Evolutionary conservation across 2,797 vertebrate species (phyloP).

Genomic region (Lacerta bilineata): DNA sequence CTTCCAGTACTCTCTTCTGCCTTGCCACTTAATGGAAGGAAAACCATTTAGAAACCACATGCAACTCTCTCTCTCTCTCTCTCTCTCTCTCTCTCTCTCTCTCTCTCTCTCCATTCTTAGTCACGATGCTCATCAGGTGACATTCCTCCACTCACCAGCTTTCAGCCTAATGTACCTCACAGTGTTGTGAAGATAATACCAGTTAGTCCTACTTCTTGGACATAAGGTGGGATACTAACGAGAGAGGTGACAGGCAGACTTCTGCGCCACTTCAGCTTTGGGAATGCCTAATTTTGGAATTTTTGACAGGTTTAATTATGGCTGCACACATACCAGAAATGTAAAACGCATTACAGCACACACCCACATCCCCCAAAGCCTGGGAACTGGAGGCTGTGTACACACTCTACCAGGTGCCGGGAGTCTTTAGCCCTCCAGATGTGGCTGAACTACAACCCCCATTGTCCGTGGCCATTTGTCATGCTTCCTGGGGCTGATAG

Average conservation of each 20-base stretch:
- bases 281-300: too few species aligned
- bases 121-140: background rate
- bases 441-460: too few species aligned
- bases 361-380: too few species aligned
- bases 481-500: too few species aligned
- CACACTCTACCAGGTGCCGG: too few species aligned
- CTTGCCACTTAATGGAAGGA: background rate
- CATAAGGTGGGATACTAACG: background rate
- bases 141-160: background rate
- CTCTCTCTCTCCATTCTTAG: background rate
- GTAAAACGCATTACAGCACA: too few species aligned
- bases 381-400: too few species aligned
- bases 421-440: too few species aligned
- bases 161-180: background rate
- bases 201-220: background rate
- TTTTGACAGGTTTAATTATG: background rate
- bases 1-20: background rate
- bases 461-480: too few species aligned
- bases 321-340: too few species aligned
- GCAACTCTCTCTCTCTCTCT: too few species aligned
- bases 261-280: background rate
- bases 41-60: background rate
- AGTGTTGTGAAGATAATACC: background rate
- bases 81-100: too few species aligned
- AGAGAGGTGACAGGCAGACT: background rate